Base-by-base conservation (phyloP, 2,113 vertebrate genomes). In the Zapornia atra region DNA sequence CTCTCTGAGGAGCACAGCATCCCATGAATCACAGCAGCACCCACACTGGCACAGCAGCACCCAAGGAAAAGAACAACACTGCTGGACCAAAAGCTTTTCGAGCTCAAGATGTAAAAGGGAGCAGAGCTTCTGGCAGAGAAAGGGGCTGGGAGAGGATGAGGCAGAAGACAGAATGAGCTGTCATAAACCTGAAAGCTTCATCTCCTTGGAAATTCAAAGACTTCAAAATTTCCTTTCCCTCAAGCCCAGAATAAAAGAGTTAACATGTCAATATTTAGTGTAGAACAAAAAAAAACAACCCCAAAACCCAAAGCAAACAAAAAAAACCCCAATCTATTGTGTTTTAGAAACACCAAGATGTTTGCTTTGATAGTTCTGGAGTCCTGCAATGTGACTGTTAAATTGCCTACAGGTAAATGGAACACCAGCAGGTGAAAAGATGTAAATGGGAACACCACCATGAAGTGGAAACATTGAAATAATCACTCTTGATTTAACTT, bases 11-110 rank as follows among this genome's bases (percentile, higher is more conserved):
- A 78, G n/a, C 42, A 8, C 51, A 56, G 36, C 22, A 21, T 14
- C 38, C 46, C 5, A 0, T 5, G 24, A 48, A 40, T 16, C 40
- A 40, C 66, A 56, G 1, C 53, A 70, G 18, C 1, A 6, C 5
- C 36, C 12, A 11, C 53, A 3, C 1, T 1, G 26, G 46, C 25
- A 15, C 8, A 59, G 20, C 65, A 80, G 68, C 34, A 82, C 16
- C 22, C 26, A 24, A 5, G 24, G 3, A 6, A 7, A n/a, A 64
- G 36, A 10, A 70, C 56, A 82, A 6, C 34, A 5, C 29, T 60
- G 33, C 18, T 75, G 57, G 29, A 69, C 44, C 7, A 63, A 81
- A 54, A 86, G 13, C 0, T 0, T 33, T 85, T 46, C 60, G 24
- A 9, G 7, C 31, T 63, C 9, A 33, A 51, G 38, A 69, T 56